A percentile compares a stretch with the other conserved stretches of the same genome.
Conservation (phyloP, 2,888 invertebrate genomes). For the Hartigia nigra region DNA sequence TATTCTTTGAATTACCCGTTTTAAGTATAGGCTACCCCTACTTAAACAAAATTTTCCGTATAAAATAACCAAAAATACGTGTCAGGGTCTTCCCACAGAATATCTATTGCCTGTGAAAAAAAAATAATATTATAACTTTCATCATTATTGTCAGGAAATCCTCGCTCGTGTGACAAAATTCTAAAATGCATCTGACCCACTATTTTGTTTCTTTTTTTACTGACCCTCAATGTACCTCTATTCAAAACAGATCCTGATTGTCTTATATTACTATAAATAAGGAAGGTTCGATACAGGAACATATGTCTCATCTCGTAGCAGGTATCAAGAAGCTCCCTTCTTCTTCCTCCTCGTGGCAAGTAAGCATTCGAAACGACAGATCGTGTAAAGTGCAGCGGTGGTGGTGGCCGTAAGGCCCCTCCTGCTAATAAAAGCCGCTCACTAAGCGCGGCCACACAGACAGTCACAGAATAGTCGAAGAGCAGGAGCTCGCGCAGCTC, state of each 20-base stretch:
- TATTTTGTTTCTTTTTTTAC: background rate
- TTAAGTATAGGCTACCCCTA: background rate
- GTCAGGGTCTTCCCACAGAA: background rate
- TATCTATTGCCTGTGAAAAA: background rate
- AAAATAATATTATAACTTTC: background rate
- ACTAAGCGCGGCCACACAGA: conserved; percentile 63
- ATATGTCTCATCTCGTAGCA: background rate
- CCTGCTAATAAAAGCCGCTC: conserved; percentile 66
- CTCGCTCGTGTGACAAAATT: background rate
- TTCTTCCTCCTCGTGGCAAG: conserved; percentile 2
- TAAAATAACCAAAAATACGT: background rate
- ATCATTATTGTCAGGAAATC: background rate
- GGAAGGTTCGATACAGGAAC: background rate
- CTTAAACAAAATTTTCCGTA: background rate
- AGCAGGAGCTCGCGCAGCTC: conserved; percentile 58
- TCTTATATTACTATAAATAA: background rate
- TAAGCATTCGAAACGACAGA: conserved; percentile 40
- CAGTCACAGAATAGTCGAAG: conserved; percentile 63
- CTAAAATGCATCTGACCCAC: background rate
- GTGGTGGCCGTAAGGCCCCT: conserved; percentile 54
- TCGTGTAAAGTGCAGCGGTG: conserved; percentile 50
- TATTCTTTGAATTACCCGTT: background rate
- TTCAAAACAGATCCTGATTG: background rate
- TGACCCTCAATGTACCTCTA: background rate
- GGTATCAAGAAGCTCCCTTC: conserved; percentile 16